A percentile compares a stretch with the other conserved stretches of the same genome.
Evolutionary conservation across 2,888 invertebrate species (phyloP).

Genomic region (Epinotia demarniana): DNA sequence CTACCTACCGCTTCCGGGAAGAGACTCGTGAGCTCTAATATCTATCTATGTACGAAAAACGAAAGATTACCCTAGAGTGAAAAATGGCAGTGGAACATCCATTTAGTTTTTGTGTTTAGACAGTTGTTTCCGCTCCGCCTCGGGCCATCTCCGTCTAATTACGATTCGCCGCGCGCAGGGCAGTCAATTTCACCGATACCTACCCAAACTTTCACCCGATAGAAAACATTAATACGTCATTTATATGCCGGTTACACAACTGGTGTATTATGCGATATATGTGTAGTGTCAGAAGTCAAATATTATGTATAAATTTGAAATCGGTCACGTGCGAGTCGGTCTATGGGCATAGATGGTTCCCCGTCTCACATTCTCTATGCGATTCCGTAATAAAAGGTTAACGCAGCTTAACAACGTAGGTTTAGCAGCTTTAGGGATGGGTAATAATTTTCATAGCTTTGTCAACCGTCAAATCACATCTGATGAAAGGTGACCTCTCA

Average conservation of each 20-base stretch:
- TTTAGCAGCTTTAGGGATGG: too few relatives aligned
- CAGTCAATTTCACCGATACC: conserved; percentile 22
- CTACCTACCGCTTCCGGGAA: too few relatives aligned
- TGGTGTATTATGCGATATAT: neutral
- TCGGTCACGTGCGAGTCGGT: neutral
- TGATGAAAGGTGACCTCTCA: neutral
- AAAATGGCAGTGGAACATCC: neutral
- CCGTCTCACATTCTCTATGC: neutral
- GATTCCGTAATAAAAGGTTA: too few relatives aligned
- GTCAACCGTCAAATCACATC: too few relatives aligned
- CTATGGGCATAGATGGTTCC: neutral
- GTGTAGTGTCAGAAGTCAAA: neutral
- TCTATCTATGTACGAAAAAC: neutral
- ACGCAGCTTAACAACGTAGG: too few relatives aligned
- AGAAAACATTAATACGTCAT: conserved; percentile 21
- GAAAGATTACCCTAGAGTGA: neutral
- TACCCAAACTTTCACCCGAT: conserved; percentile 14
- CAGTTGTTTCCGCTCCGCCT: neutral
- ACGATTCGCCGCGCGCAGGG: conserved; percentile 30
- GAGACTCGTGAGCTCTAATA: too few relatives aligned
- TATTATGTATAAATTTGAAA: neutral
- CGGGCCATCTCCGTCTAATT: conserved; percentile 15
- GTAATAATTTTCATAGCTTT: too few relatives aligned
- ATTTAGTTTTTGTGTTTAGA: neutral
- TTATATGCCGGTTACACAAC: neutral